Conservation (phyloP, 2,113 vertebrate species). For the Chrysochloris asiatica region DNA sequence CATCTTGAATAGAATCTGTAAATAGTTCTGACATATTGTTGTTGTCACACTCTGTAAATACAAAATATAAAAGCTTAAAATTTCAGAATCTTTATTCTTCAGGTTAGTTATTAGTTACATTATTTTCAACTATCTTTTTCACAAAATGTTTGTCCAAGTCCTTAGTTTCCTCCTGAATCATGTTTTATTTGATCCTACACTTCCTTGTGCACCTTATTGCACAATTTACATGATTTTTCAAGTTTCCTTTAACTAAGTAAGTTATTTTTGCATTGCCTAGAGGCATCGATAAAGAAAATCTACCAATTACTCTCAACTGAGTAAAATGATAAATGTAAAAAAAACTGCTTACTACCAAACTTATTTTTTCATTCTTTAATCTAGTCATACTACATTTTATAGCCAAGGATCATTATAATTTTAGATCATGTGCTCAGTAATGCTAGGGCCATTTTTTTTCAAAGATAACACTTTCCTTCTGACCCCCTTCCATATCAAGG, state of each 20-base stretch:
- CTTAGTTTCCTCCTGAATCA: slow-evolving; percentile 22
- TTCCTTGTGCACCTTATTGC: not conserved
- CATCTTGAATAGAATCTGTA: not conserved
- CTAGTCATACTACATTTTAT: too few relatives aligned
- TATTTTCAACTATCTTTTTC: too few relatives aligned
- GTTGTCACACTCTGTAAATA: not conserved
- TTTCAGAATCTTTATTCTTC: not conserved
- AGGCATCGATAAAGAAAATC: not conserved
- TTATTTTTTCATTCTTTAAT: too few relatives aligned
- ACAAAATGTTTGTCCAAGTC: not conserved
- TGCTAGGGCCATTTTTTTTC: too few relatives aligned
- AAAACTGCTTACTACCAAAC: too few relatives aligned
- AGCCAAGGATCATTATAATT: too few relatives aligned
- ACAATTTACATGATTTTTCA: slow-evolving; percentile 20
- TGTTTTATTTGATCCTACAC: not conserved
- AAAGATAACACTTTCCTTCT: too few relatives aligned
- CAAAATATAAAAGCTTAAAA: not conserved
- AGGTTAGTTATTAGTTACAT: too few relatives aligned
- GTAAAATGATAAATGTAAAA: too few relatives aligned
- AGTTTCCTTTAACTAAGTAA: not conserved
- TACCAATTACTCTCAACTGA: slow-evolving; percentile 28
- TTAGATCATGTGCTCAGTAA: too few relatives aligned
- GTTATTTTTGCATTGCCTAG: not conserved
- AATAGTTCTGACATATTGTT: slow-evolving; percentile 11
- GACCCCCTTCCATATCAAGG: too few relatives aligned